Base-by-base conservation (phyloP, 2,113 vertebrate species). In the Calonectris borealis region DNA sequence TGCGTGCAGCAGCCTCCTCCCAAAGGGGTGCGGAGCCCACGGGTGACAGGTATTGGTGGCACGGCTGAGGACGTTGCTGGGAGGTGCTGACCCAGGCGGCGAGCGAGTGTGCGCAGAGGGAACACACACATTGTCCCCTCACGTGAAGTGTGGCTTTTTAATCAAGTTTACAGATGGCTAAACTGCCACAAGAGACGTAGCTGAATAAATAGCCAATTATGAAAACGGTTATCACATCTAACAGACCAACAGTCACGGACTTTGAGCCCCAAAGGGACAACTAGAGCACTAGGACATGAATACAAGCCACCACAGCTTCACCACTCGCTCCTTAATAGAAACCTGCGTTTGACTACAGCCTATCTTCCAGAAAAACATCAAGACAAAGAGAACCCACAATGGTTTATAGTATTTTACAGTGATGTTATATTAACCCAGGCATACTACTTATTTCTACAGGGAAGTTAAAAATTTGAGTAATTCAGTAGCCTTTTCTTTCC, bases 111-210 rank as follows among this genome's bases (percentile, higher is more conserved):
- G 42, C 4, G 13, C 38, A 29, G 26, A 49, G 36, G 29, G 65
- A 94, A n/a, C 61, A 22, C 46, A 8, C 69, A 21, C 2, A 0
- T 40, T 19, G 11, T 32, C 40, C 65, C 61, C 61, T 81, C 73
- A 24, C n/a, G 14, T 1, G 5, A 79, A 82, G 34, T 0, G 4
- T 32, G 52, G 44, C 69, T 65, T 71, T 49, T 58, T 48, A 71
- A 84, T 71, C 42, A 19, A 27, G 32, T n/a, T 78, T 48, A 60
- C n/a, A 78, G 69, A 68, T 29, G 13, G 55, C 27, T 93, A 55
- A 95, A 51, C 26, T 77, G 91, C 54, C 88, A 68, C 80, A 48
- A 55, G 82, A 93, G 92, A 87, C 72, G 71, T 15, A 83, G 85
- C 26, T 86, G 76, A 92, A 75, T 75, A 88, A 94, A 71, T 6